Conservation (phyloP, 2,113 vertebrate species). For the Phaethornis superciliosus region DNA sequence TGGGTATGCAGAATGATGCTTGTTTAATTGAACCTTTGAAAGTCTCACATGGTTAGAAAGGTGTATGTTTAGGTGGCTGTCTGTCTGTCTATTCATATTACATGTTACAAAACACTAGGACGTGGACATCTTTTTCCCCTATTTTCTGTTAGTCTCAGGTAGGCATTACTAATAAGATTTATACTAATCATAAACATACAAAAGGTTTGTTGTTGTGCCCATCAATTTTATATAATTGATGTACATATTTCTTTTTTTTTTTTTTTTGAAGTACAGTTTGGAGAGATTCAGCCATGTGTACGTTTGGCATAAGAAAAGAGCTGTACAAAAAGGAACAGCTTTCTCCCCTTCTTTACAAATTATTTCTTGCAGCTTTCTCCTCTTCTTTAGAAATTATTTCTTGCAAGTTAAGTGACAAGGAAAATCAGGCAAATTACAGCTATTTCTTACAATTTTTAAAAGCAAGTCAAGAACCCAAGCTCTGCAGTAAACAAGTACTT, state of each 20-base stretch:
- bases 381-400: background rate
- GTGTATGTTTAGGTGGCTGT: background rate
- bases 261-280: background rate
- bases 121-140: background rate
- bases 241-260: background rate
- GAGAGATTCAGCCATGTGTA: background rate
- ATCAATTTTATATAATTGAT: background rate
- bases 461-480: background rate
- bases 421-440: background rate
- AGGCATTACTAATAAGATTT: background rate
- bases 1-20: background rate
- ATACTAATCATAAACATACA: background rate
- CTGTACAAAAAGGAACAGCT: background rate
- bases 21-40: background rate
- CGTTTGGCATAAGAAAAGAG: background rate
- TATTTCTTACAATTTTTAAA: background rate
- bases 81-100: background rate
- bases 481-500: fast-evolving
- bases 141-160: background rate
- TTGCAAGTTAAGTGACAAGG: background rate
- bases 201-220: background rate
- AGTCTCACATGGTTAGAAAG: background rate
- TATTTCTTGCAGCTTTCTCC: background rate
- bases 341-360: background rate
- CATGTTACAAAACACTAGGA: background rate